Conservation (phyloP, 92 coral and sea anemone genomes). For the Heliopora coerulea region DNA sequence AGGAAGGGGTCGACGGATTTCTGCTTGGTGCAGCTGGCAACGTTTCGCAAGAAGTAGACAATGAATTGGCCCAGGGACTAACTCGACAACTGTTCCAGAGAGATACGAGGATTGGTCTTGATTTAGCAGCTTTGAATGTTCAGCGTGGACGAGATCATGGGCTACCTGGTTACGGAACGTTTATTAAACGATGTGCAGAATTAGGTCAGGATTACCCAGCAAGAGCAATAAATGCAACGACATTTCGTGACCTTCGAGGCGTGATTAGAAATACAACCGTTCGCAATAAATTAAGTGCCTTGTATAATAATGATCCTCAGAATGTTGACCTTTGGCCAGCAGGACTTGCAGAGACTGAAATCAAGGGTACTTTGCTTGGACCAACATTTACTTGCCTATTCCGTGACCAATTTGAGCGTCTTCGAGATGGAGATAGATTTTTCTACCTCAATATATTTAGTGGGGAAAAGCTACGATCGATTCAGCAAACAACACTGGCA, state of each 20-base stretch:
- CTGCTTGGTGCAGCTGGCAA: slow-evolving; percentile 19
- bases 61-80: slow-evolving; percentile 13
- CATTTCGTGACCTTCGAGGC: background rate
- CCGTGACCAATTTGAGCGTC: slow-evolving; percentile 20
- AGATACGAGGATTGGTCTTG: slow-evolving; percentile 8
- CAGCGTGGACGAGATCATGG: slow-evolving; percentile 39
- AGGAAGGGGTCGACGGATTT: slow-evolving; percentile 1
- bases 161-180: slow-evolving; percentile 18
- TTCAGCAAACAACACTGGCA: background rate
- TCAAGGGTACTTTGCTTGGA: slow-evolving; percentile 4
- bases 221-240: background rate
- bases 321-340: slow-evolving; percentile 19
- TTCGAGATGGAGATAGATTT: slow-evolving; percentile 32
- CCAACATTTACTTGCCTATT: slow-evolving; percentile 31
- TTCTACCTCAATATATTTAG: background rate
- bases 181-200: background rate
- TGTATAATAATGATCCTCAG: slow-evolving; percentile 15
- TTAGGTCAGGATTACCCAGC: background rate
- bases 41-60: slow-evolving; percentile 21
- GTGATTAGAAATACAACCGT: background rate
- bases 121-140: slow-evolving; percentile 33
- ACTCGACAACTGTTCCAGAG: slow-evolving; percentile 10
- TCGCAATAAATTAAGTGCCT: background rate
- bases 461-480: background rate
- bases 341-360: background rate